Percentiles rank a stretch among this genome's conserved stretches.
Conservation (phyloP, 2,797 vertebrate genomes). For the Acipenser oxyrinchus region DNA sequence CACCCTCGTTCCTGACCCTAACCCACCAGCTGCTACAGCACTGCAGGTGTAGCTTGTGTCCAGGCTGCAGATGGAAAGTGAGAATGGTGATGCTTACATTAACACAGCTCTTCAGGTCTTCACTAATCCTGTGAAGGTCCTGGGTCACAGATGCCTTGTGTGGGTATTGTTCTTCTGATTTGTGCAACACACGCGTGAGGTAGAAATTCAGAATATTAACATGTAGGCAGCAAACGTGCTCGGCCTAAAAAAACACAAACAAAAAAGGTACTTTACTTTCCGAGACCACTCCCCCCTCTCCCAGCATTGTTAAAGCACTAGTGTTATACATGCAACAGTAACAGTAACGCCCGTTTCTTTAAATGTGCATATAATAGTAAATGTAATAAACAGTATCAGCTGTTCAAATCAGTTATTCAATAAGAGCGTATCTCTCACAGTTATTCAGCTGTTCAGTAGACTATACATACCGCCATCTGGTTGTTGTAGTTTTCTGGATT, state of each 20-base stretch:
- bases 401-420: too few species aligned
- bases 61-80: not conserved
- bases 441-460: too few species aligned
- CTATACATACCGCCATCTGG: conserved; percentile 17
- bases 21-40: not conserved
- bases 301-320: too few species aligned
- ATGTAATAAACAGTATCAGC: too few species aligned
- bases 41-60: too few species aligned
- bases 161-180: conserved; percentile 30
- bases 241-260: conserved; percentile 29
- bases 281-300: too few species aligned
- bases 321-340: too few species aligned
- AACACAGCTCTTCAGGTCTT: conserved; percentile 46
- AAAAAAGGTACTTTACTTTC: too few species aligned
- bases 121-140: conserved; percentile 45
- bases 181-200: conserved; percentile 51
- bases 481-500: conserved; percentile 19
- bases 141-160: conserved; percentile 42
- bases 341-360: too few species aligned
- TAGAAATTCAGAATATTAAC: conserved; percentile 62
- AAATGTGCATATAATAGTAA: too few species aligned
- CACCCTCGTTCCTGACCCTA: too few species aligned
- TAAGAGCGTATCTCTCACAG: too few species aligned
- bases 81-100: conserved; percentile 38
- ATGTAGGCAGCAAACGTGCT: conserved; percentile 68